Evolutionary conservation across 2,888 invertebrate species (phyloP).

Genomic region (Chorisops tibialis): DNA sequence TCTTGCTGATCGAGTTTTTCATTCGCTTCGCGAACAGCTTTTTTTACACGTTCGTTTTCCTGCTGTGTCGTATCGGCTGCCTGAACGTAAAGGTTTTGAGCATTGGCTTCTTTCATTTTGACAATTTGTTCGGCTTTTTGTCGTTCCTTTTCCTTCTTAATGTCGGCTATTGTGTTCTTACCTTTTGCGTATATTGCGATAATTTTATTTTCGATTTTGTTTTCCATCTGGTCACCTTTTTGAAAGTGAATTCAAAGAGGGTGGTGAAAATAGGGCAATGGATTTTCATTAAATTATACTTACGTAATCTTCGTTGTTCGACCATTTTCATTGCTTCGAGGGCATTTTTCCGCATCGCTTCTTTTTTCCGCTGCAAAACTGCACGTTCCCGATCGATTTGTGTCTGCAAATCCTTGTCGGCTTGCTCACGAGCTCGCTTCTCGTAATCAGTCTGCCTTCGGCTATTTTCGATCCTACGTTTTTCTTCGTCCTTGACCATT

Average conservation of each 20-base stretch:
- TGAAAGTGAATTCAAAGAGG: conserved; percentile 11
- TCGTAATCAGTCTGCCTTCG: conserved; percentile 38
- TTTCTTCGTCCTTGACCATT: conserved; percentile 42
- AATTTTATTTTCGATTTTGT: conserved; percentile 52
- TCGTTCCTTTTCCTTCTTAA: conserved; percentile 49
- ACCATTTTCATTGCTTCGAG: conserved; percentile 45
- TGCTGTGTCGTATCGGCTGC: conserved; percentile 50
- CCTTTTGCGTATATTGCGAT: conserved; percentile 52
- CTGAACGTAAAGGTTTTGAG: conserved; percentile 51
- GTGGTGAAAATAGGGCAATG: too few species aligned
- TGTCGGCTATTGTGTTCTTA: conserved; percentile 51
- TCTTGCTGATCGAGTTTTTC: conserved; percentile 48
- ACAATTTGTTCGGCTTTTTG: conserved; percentile 48
- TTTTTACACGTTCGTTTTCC: conserved; percentile 54
- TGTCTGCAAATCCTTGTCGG: conserved; percentile 44
- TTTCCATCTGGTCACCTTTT: conserved; percentile 44
- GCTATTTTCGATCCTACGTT: conserved; percentile 36
- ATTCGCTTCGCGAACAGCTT: conserved; percentile 54
- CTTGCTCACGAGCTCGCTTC: conserved; percentile 37
- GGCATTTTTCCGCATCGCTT: conserved; percentile 40
- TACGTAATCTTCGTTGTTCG: conserved; percentile 42
- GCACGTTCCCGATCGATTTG: conserved; percentile 47
- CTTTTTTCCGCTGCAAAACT: conserved; percentile 39
- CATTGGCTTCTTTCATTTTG: conserved; percentile 49
- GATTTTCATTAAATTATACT: conserved; percentile 30